phyloP scores from a whole-genome alignment of 2,888 invertebrate species.

The Acrobasis suavella region DNA sequence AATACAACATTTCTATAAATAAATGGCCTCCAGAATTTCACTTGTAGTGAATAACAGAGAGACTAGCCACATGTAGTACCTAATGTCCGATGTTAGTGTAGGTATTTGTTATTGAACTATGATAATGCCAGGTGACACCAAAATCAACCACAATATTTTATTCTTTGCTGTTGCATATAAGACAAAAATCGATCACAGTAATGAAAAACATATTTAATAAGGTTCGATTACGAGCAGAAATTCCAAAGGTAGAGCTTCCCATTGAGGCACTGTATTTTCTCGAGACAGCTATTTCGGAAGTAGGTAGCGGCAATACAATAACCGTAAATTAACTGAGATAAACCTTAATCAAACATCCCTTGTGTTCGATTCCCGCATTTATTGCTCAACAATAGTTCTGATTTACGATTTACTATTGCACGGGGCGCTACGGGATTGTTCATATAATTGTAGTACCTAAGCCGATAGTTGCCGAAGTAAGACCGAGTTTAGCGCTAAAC shows the following conservation, averaged over 20 bases:
- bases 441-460: slow-evolving; percentile 53
- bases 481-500: slow-evolving; percentile 34
- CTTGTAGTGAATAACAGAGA: no score
- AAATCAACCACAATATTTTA: no score
- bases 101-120: no score
- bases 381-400: slow-evolving; percentile 79
- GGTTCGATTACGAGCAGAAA: neutral
- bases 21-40: no score
- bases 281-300: slow-evolving; percentile 32
- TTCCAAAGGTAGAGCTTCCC: slow-evolving; percentile 14
- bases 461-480: slow-evolving; percentile 43
- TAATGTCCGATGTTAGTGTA: no score
- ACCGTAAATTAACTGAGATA: slow-evolving; percentile 77
- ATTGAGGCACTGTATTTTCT: slow-evolving; percentile 24
- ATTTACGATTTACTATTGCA: slow-evolving; percentile 72
- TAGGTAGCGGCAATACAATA: slow-evolving; percentile 51
- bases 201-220: neutral
- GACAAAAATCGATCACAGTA: neutral
- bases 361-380: slow-evolving; percentile 76
- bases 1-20: neutral
- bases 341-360: slow-evolving; percentile 79
- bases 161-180: no score
- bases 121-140: no score
- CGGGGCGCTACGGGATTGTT: slow-evolving; percentile 58
- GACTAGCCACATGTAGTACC: no score